A percentile compares a stretch with the other conserved stretches of the same genome.
phyloP scores from a whole-genome alignment of 2,797 vertebrate species.

The Esox masquinongy region DNA sequence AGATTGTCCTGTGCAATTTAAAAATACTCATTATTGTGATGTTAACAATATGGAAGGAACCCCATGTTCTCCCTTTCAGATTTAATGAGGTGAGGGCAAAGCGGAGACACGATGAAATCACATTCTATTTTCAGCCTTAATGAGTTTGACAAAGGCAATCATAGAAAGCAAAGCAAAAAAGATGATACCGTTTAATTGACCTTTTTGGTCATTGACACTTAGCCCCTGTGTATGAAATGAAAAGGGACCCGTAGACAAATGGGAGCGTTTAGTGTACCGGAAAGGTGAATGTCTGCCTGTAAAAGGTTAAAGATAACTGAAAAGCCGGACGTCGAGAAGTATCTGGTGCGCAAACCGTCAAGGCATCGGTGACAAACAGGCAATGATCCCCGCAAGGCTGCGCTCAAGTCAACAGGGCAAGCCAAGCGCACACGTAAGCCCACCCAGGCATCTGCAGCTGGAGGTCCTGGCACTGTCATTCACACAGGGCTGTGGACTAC shows the following conservation, averaged over 20 bases:
- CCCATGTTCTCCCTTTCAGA: conserved; percentile 45
- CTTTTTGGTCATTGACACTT: conserved; percentile 36
- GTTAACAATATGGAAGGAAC: conserved; percentile 42
- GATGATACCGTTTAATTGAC: conserved; percentile 25
- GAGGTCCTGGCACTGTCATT: neutral
- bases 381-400: neutral
- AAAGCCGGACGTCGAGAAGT: neutral
- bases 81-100: conserved; percentile 43
- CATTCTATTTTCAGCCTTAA: conserved; percentile 46
- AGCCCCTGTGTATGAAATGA: conserved; percentile 20
- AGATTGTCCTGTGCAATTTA: conserved; percentile 53
- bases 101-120: conserved; percentile 27
- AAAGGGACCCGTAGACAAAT: neutral
- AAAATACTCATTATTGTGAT: conserved; percentile 53
- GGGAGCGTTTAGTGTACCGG: neutral
- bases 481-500: neutral
- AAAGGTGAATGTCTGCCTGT: neutral
- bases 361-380: neutral
- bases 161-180: conserved; percentile 34
- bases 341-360: neutral
- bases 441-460: neutral
- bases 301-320: conserved; percentile 8
- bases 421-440: neutral
- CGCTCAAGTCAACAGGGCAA: neutral
- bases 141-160: conserved; percentile 48